Conservation (phyloP, 2,113 vertebrate genomes). For the Elgaria multicarinata region DNA sequence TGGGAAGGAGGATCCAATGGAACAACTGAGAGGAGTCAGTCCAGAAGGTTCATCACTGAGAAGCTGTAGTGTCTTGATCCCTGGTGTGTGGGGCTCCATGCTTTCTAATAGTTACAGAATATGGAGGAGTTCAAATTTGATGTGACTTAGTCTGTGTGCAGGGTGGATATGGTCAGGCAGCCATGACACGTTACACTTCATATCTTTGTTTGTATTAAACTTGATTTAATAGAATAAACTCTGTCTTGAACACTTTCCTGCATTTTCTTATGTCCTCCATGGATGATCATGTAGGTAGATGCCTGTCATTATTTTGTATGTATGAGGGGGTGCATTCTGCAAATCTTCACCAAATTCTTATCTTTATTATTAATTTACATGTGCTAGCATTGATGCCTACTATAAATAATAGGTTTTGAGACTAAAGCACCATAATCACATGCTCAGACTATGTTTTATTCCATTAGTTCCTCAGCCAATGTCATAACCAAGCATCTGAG, state of each 20-base stretch:
- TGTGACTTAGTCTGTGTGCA: not conserved
- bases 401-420: not conserved
- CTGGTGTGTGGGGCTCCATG: not conserved
- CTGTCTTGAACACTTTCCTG: not conserved
- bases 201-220: not conserved
- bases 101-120: not conserved
- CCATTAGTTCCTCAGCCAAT: not conserved
- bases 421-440: not conserved
- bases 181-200: not conserved
- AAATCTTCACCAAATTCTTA: no score
- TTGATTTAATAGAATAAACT: no score
- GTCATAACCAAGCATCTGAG: not conserved
- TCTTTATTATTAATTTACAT: no score
- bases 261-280: not conserved
- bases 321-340: no score
- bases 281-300: no score
- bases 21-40: not conserved
- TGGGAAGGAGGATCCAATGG: not conserved
- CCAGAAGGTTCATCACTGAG: not conserved
- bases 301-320: no score
- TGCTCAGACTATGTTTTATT: not conserved
- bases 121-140: not conserved
- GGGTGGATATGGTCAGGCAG: not conserved
- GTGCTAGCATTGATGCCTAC: not conserved
- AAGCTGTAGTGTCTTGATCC: not conserved